Evolutionary conservation across 2,113 vertebrate species (phyloP), one percentile per base, ranked within the genome.

Genomic region (Orthonyx spaldingii): DNA sequence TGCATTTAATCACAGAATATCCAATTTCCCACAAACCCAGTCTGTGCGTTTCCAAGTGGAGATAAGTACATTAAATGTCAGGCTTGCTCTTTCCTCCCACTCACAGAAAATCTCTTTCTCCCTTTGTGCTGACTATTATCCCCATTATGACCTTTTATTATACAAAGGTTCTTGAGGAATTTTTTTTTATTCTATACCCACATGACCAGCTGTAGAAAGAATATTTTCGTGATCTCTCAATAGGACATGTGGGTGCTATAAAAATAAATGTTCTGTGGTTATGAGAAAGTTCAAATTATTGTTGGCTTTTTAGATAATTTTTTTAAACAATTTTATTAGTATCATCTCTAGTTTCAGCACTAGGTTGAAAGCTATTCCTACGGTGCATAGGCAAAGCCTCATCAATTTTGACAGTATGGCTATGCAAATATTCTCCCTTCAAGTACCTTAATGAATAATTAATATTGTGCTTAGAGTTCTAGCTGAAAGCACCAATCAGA

Each of bases 371-470:
- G 95, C 60, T 94, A 33, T 96, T 97, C 89, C 90, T 96, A 70
- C 21, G 41, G 85, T 70, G 94, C 84, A 91, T 65, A 91, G 1
- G 91, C 89, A 97, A 97, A 97, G 91, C 84, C 93, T 96, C 96
- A 97, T 98, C 96, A 97, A 94, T 96, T 97, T 75, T 97, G 97
- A 97, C 97, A 96, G 83, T 76, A 84, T 63, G 53, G 95, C 91
- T 96, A 97, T 96, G 96, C 97, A 98, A 97, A 97, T 97, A 96
- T 90, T 91, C 92, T 97, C 81, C 82, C 92, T 97, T 94, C 94
- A 92, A 98, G 91, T 90, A 91, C 77, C 95, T 93, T 95, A 97
- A 97, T 98, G 97, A 98, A 97, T 98, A 98, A 98, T 98, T 98
- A 98, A 98, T 97, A 96, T 77, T 96, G 91, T 93, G 96, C 97